A percentile compares a stretch with the other conserved stretches of the same genome.
Conservation (phyloP, 2,888 invertebrate genomes). For the Zaprionus obscuricornis region DNA sequence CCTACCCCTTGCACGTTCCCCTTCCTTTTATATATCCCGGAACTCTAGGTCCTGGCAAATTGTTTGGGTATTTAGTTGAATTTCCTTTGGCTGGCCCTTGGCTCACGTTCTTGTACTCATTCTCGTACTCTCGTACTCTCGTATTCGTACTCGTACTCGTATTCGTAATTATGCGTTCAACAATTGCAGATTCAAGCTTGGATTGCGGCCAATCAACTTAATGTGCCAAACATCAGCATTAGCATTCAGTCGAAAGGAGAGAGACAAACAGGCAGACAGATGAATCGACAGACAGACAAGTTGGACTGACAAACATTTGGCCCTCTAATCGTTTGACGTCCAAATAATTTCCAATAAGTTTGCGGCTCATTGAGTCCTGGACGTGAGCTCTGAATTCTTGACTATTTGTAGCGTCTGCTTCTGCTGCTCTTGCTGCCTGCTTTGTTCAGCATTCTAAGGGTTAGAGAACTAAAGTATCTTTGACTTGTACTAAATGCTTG, state of each 20-base stretch:
- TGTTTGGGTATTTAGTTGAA: conserved; percentile 61
- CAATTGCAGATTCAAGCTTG: conserved; percentile 64
- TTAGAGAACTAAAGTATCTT: conserved; percentile 9
- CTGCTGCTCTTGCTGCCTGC: conserved; percentile 21
- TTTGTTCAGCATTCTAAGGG: too few relatives aligned
- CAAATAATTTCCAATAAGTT: conserved; percentile 77
- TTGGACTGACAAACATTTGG: conserved; percentile 37
- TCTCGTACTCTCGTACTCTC: conserved; percentile 19
- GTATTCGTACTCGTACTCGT: conserved; percentile 2
- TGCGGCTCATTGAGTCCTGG: conserved; percentile 72
- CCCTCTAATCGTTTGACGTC: conserved; percentile 71
- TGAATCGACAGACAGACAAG: conserved; percentile 11
- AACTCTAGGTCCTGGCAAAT: conserved; percentile 40
- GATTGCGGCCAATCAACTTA: conserved; percentile 70
- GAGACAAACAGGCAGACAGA: conserved; percentile 10
- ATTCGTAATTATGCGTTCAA: conserved; percentile 64
- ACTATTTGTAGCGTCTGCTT: too few relatives aligned
- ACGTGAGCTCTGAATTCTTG: conserved; percentile 58
- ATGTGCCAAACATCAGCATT: conserved; percentile 71
- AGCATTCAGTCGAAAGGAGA: conserved; percentile 55
- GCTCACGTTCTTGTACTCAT: conserved; percentile 50
- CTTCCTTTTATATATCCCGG: too few relatives aligned
- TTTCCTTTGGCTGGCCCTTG: conserved; percentile 48
- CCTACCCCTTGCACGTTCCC: conserved; percentile 30
- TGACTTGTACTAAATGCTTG: conserved; percentile 16